Evolutionary conservation across 2,888 invertebrate genomes (phyloP).

Genomic region (Trissolcus japonicus): DNA sequence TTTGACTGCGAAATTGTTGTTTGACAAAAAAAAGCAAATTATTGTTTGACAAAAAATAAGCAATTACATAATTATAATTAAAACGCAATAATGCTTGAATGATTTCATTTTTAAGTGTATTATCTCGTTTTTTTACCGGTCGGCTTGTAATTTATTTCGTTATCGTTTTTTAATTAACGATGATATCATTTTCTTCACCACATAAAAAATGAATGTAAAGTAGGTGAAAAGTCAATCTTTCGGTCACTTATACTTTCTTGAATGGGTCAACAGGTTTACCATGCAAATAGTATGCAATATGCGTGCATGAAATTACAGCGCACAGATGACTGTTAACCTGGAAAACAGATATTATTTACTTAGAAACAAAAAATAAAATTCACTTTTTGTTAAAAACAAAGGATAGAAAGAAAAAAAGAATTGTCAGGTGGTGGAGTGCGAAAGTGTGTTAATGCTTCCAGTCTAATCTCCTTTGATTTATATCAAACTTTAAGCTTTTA

Average conservation of each 20-base stretch:
- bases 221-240: slow-evolving; percentile 17
- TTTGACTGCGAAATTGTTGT: background rate
- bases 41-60: background rate
- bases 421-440: background rate
- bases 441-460: background rate
- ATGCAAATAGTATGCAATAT: slow-evolving; percentile 23
- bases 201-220: slow-evolving; percentile 1
- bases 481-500: background rate
- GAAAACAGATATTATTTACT: background rate
- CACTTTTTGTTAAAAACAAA: too few relatives aligned
- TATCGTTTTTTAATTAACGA: too few relatives aligned
- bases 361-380: too few relatives aligned
- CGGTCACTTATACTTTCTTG: slow-evolving; percentile 23
- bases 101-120: background rate
- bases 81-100: background rate
- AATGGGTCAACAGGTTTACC: slow-evolving; percentile 2
- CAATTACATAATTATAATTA: background rate
- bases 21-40: background rate
- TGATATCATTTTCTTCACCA: too few relatives aligned
- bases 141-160: too few relatives aligned
- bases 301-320: slow-evolving; percentile 20
- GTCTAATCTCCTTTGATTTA: background rate
- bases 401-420: background rate
- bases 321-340: slow-evolving; percentile 10
- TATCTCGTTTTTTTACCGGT: background rate